phyloP scores from a whole-genome alignment of 2,888 invertebrate genomes.

The Lithophane socia region DNA sequence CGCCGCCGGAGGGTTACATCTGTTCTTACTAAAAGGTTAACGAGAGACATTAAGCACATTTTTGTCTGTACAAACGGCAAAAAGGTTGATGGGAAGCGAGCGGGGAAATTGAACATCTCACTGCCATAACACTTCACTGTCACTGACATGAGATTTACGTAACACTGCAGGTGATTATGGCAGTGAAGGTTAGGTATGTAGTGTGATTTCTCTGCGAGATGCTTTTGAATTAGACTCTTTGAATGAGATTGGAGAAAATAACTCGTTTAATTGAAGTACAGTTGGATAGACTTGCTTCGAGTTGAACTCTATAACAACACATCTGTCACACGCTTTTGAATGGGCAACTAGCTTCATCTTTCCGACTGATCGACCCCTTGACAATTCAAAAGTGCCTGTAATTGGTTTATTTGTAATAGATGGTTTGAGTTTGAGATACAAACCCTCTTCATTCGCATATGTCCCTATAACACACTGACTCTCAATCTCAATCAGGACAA shows the following conservation, averaged over 20 bases:
- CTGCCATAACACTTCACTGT: slow-evolving; percentile 52
- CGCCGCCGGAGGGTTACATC: slow-evolving; percentile 78
- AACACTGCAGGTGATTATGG: slow-evolving; percentile 39
- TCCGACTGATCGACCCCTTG: too few relatives aligned
- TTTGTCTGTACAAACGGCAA: slow-evolving; percentile 76
- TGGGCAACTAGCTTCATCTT: too few relatives aligned
- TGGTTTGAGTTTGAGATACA: not conserved
- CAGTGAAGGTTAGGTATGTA: slow-evolving; percentile 23
- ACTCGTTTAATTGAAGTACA: not conserved
- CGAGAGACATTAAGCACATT: slow-evolving; percentile 76
- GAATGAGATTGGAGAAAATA: slow-evolving; percentile 20
- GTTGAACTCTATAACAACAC: slow-evolving; percentile 12
- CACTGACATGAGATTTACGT: slow-evolving; percentile 60
- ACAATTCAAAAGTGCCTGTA: too few relatives aligned
- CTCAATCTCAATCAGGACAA: slow-evolving; percentile 44
- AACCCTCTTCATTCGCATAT: slow-evolving; percentile 12
- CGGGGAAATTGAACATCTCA: slow-evolving; percentile 71
- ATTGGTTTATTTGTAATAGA: too few relatives aligned
- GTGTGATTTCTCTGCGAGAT: slow-evolving; percentile 38
- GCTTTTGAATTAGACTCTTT: slow-evolving; percentile 11
- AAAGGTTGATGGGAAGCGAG: slow-evolving; percentile 75
- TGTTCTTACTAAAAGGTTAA: slow-evolving; percentile 84
- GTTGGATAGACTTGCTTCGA: slow-evolving; percentile 15
- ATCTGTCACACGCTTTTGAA: slow-evolving; percentile 13
- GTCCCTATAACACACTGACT: slow-evolving; percentile 45